These are phyloP conservation scores for Diacarnus erythraeanus DNA, from an alignment of 37 sponge, comb jelly and placozoan species.

Conservation along the genomic window DNA sequence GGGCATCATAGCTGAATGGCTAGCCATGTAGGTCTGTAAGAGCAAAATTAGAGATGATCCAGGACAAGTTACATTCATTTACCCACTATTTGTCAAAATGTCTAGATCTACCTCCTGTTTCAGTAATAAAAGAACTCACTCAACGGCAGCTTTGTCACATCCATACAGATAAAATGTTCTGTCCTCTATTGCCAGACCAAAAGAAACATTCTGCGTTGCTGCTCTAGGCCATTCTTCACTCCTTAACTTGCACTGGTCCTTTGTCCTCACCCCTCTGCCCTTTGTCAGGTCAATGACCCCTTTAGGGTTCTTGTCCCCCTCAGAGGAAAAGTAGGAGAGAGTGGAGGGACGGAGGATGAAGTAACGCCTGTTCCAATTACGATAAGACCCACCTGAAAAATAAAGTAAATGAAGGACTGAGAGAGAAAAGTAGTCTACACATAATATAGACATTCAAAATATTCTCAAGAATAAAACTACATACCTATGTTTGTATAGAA, in stretches of 20 bases:
- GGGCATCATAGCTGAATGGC: no score
- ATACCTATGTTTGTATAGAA: no score
- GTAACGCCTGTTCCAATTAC: slow-evolving; percentile 65
- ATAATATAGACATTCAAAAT: no score
- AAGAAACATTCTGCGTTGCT: slow-evolving; percentile 18
- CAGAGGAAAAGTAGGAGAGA: slow-evolving; percentile 43
- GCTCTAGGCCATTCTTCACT: slow-evolving; percentile 59
- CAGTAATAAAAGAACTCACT: slow-evolving; percentile 29
- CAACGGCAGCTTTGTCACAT: slow-evolving; percentile 11
- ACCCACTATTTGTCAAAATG: no score
- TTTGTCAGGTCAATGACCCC: slow-evolving; percentile 52
- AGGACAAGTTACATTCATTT: no score
- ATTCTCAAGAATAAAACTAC: no score
- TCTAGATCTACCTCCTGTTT: not conserved
- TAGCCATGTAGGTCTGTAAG: no score
- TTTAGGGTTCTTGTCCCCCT: slow-evolving; percentile 44
- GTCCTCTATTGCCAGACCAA: slow-evolving; percentile 49
- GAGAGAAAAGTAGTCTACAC: no score
- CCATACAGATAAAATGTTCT: slow-evolving; percentile 76
- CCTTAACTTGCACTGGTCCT: slow-evolving; percentile 5
- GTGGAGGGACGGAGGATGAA: slow-evolving; percentile 43
- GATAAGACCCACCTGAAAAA: slow-evolving; percentile 54
- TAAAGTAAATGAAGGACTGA: no score
- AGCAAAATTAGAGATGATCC: no score
- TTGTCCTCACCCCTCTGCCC: slow-evolving; percentile 47